Evolutionary conservation across 2,113 vertebrate species (phyloP).

Genomic region (Anolis carolinensis): DNA sequence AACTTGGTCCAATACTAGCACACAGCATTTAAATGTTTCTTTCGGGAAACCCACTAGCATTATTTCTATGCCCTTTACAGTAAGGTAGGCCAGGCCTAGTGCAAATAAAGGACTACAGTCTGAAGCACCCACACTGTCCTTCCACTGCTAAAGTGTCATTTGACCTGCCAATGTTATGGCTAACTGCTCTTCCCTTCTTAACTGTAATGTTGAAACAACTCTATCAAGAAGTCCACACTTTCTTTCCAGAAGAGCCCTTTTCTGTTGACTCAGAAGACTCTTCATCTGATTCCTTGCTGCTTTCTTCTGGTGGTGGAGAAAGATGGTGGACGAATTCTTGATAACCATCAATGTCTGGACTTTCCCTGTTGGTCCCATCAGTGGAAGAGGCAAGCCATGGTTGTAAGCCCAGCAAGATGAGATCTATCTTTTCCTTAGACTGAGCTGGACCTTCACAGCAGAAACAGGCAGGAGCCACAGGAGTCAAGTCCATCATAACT

Average conservation of each 20-base stretch:
- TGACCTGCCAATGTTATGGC: no score
- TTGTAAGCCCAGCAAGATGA: not conserved
- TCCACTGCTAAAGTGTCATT: not conserved
- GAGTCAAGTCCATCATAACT: fast-evolving
- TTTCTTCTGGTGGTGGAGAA: conserved; percentile 15
- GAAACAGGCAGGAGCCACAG: fast-evolving
- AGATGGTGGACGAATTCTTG: not conserved
- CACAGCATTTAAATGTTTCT: not conserved
- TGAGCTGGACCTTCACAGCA: fast-evolving
- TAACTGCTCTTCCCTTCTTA: not conserved
- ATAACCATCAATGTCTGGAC: not conserved
- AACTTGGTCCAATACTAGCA: not conserved
- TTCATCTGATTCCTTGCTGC: conserved; percentile 10
- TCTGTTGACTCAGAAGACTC: not conserved
- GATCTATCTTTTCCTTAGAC: not conserved
- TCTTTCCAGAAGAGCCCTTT: not conserved
- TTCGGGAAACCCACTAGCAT: not conserved
- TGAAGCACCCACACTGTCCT: not conserved
- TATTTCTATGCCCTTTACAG: not conserved
- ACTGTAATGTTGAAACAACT: not conserved
- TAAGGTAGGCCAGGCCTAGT: not conserved
- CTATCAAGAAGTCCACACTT: not conserved
- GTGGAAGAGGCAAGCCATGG: not conserved
- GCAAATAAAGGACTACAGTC: not conserved
- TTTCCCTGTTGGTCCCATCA: not conserved